Percentiles rank a stretch among this genome's conserved stretches.
Evolutionary conservation across 2,888 invertebrate genomes (phyloP).

Genomic region (Sphaerophoria taeniata): DNA sequence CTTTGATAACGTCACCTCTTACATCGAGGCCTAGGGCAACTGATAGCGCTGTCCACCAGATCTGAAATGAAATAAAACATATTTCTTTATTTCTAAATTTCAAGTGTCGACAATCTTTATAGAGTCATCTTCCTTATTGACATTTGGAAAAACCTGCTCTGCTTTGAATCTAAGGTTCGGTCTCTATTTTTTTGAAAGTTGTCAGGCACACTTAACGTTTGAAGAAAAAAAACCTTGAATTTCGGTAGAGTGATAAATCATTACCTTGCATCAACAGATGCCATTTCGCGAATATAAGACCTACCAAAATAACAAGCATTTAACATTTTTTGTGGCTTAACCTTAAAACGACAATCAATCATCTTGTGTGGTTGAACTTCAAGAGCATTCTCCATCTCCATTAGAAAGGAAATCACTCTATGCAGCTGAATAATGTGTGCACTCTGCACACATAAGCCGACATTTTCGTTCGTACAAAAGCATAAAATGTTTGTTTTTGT

Average conservation of each 20-base stretch:
- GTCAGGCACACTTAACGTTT: constrained; percentile 18
- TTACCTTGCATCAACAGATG: constrained; percentile 30
- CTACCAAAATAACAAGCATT: neutral
- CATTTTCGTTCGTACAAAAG: constrained; percentile 1
- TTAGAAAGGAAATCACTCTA: constrained; percentile 65
- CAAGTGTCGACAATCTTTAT: too few species aligned
- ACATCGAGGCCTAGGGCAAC: constrained; percentile 94
- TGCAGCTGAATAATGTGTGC: constrained; percentile 13
- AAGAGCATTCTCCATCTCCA: constrained; percentile 57
- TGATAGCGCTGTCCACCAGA: constrained; percentile 94
- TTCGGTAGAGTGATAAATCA: constrained; percentile 42
- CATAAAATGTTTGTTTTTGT: constrained; percentile 14
- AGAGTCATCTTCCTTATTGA: too few species aligned
- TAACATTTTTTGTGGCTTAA: constrained; percentile 54
- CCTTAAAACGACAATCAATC: constrained; percentile 72
- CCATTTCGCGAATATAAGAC: constrained; percentile 13
- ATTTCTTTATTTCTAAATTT: too few species aligned
- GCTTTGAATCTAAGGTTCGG: neutral
- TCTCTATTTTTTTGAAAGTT: constrained; percentile 31
- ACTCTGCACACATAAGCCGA: neutral
- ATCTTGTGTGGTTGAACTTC: constrained; percentile 58
- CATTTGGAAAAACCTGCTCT: neutral
- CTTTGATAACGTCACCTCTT: constrained; percentile 93
- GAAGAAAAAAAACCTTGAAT: neutral
- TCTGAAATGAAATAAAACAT: constrained; percentile 84